A percentile compares a stretch with the other conserved stretches of the same genome.
Evolutionary conservation across 2,888 invertebrate species (phyloP).

Genomic region (Hartigia nigra): DNA sequence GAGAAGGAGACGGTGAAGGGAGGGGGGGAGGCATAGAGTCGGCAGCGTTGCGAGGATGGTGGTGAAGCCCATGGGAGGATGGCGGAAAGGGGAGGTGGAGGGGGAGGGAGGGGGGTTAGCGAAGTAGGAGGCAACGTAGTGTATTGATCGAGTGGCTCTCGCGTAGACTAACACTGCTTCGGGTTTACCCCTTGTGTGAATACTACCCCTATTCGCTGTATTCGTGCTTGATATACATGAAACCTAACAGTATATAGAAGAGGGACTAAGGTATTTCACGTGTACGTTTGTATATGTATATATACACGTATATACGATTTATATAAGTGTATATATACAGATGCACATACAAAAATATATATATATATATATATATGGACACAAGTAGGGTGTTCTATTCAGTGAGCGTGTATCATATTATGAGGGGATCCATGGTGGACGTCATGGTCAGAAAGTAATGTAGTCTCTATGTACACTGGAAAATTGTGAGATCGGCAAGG

Average conservation of each 20-base stretch:
- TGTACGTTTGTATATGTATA: background rate
- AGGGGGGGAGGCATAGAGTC: conserved; percentile 23
- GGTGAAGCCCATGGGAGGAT: conserved; percentile 9
- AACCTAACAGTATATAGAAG: background rate
- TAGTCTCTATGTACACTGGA: conserved; percentile 34
- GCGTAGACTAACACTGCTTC: conserved; percentile 49
- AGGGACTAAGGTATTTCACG: conserved; percentile 16
- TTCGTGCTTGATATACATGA: conserved; percentile 12
- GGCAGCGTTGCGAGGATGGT: conserved; percentile 27
- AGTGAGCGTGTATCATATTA: background rate
- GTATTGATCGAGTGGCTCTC: conserved; percentile 66
- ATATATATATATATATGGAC: background rate
- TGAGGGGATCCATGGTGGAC: conserved; percentile 15
- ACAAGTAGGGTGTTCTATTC: background rate
- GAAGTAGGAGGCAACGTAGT: conserved; percentile 62
- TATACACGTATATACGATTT: background rate
- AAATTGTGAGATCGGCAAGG: background rate
- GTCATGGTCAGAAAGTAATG: conserved; percentile 51
- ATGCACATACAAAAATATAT: conserved; percentile 7
- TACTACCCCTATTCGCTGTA: conserved; percentile 12
- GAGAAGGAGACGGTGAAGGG: conserved; percentile 14
- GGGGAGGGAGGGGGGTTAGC: conserved; percentile 42
- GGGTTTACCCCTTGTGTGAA: conserved; percentile 49
- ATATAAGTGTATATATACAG: background rate
- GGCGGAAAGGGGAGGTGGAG: too few species aligned